These are phyloP conservation scores for Etheostoma spectabile DNA, from an alignment of 2,113 vertebrate species.

Conservation along the genomic window DNA sequence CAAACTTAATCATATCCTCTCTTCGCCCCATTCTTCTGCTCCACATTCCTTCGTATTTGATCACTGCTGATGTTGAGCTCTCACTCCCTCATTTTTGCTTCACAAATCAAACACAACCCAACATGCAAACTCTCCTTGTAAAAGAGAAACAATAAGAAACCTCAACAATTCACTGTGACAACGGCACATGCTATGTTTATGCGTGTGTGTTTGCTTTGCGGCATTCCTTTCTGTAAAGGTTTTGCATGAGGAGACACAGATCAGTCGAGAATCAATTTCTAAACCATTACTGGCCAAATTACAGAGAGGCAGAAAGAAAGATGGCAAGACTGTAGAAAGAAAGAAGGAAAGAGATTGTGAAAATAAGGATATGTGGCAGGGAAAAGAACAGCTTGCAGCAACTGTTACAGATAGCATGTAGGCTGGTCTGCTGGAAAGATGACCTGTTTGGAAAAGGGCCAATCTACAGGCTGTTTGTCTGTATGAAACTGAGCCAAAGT, in stretches of 20 bases:
- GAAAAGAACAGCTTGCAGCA: constrained; percentile 41
- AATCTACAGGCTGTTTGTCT: constrained; percentile 48
- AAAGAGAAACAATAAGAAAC: constrained; percentile 28
- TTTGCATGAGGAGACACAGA: constrained; percentile 56
- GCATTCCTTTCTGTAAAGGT: constrained; percentile 49
- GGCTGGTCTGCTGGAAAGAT: constrained; percentile 56
- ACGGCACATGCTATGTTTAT: neutral
- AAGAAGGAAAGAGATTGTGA: neutral
- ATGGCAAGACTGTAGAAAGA: constrained; percentile 1
- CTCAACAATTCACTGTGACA: constrained; percentile 39
- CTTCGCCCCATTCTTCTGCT: constrained; percentile 22
- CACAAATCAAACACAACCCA: constrained; percentile 50
- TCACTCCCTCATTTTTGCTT: constrained; percentile 28
- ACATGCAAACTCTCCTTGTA: constrained; percentile 26
- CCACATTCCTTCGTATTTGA: constrained; percentile 59
- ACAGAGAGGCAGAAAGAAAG: constrained; percentile 31
- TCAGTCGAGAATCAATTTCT: constrained; percentile 52
- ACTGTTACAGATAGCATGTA: constrained; percentile 41
- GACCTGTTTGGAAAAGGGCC: constrained; percentile 61
- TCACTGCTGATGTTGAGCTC: constrained; percentile 57
- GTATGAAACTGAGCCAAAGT: constrained; percentile 61
- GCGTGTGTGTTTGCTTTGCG: constrained; percentile 11
- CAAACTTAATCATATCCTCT: constrained; percentile 24
- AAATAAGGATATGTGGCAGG: constrained; percentile 30
- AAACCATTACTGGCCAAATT: constrained; percentile 52